Base-by-base conservation (phyloP, 1,140 invertebrate genomes). In the Drosophila sechellia region DNA sequence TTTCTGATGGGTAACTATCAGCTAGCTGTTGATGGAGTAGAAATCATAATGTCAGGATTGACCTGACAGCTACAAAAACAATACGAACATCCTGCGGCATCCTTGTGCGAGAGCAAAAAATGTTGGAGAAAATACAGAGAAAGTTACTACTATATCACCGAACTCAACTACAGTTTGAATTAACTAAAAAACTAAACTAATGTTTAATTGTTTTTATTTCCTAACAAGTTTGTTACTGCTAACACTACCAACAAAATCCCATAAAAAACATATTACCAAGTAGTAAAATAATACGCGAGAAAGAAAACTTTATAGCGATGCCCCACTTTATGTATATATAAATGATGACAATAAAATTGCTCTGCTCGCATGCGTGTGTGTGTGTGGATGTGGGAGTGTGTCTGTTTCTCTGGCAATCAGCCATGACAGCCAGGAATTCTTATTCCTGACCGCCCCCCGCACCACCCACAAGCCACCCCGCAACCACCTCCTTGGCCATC, bases 271-370 rank as follows among this genome's bases (percentile, higher is more conserved):
- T 17, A 1, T 22, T 4, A 45, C 25, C 15, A 25, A 10, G 15
- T 20, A 45, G 8, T 45, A 25, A 45, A n/a, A 10, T 27, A 15
- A 10, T n/a, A 34, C 17, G 8, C 4, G 1, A 13, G 3, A 20
- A 20, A 27, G 15, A 25, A 58, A n/a, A 31, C 37, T 31, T 17
- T 27, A 39, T 70, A 57, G 64, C 42, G 15, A 25, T 48, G 43
- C 20, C 31, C 35, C 50, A 70, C 66, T 69, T 52, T 70, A 70
- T 69, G 50, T 70, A 70, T 69, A 70, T 70, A 70, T 69, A 70
- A 70, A 70, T 70, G 66, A 70, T 70, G 66, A 70, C 64, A 70
- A 70, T 70, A 70, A 69, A 69, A 70, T 70, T 42, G 66, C 37
- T 57, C 39, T 12, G 40, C 49, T 56, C 17, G 45, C 39, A 34